Evolutionary conservation across 2,888 invertebrate species (phyloP).

Genomic region (Drosophila subsilvestris): DNA sequence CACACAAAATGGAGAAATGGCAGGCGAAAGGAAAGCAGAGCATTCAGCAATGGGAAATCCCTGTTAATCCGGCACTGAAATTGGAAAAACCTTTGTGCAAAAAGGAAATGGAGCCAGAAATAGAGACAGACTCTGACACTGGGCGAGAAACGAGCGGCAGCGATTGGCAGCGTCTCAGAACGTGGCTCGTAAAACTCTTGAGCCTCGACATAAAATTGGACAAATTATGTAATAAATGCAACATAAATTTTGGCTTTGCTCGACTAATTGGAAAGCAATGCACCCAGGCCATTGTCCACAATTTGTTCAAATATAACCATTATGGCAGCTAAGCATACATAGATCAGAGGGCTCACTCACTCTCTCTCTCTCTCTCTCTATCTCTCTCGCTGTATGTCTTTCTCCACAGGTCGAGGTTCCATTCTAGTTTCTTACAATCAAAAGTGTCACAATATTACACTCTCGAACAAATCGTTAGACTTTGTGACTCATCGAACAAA

Average conservation of each 20-base stretch:
- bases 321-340: constrained; percentile 38
- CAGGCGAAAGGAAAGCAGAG: constrained; percentile 20
- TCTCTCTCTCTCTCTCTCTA: constrained; percentile 8
- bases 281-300: constrained; percentile 46
- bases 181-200: constrained; percentile 66
- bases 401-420: background rate
- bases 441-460: constrained; percentile 83
- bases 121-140: background rate
- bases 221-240: constrained; percentile 80
- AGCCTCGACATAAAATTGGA: constrained; percentile 72
- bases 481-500: constrained; percentile 45
- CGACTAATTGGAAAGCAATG: constrained; percentile 77
- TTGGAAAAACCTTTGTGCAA: constrained; percentile 76
- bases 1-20: constrained; percentile 58
- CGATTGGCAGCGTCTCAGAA: constrained; percentile 21
- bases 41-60: constrained; percentile 66
- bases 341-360: constrained; percentile 19
- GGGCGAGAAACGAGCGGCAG: background rate
- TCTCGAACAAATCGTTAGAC: constrained; percentile 69
- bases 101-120: constrained; percentile 39
- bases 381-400: too few relatives aligned
- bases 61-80: constrained; percentile 81
- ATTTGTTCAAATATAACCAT: constrained; percentile 61
- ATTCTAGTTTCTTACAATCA: constrained; percentile 77
- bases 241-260: constrained; percentile 76